Evolutionary conservation across 2,797 vertebrate species (phyloP).

Genomic region (Austrolebias charrua): DNA sequence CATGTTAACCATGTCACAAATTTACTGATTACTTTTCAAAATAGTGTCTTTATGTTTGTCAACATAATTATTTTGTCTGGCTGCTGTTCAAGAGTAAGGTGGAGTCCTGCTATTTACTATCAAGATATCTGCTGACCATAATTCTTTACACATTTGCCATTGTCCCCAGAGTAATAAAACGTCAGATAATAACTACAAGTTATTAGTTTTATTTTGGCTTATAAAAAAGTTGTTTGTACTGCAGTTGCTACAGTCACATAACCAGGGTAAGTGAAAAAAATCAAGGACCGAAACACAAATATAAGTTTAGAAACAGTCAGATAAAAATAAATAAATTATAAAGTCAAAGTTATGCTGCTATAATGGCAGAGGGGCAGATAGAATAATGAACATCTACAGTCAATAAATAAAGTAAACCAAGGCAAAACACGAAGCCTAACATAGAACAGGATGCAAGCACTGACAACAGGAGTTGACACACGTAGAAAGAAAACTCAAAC

Average conservation of each 20-base stretch:
- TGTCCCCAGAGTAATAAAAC: background rate
- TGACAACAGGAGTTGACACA: too few species aligned
- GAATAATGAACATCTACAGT: too few species aligned
- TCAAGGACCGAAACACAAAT: too few species aligned
- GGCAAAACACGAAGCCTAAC: too few species aligned
- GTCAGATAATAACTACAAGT: background rate
- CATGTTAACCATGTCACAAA: background rate
- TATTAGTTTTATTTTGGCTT: background rate
- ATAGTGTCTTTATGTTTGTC: background rate
- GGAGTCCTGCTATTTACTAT: background rate
- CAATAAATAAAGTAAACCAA: too few species aligned
- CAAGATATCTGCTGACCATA: background rate
- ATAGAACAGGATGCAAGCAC: too few species aligned
- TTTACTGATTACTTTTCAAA: background rate
- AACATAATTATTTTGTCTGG: background rate
- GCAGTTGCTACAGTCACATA: background rate
- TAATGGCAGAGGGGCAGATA: too few species aligned
- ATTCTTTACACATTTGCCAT: background rate
- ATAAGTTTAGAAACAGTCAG: too few species aligned
- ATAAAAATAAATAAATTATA: too few species aligned
- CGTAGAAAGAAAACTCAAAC: too few species aligned
- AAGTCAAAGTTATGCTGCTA: too few species aligned
- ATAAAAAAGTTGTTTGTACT: background rate
- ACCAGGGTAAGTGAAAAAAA: too few species aligned
- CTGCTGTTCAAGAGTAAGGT: background rate